phyloP scores from a whole-genome alignment of 2,888 invertebrate genomes.

The Andrena chrysosceles region DNA sequence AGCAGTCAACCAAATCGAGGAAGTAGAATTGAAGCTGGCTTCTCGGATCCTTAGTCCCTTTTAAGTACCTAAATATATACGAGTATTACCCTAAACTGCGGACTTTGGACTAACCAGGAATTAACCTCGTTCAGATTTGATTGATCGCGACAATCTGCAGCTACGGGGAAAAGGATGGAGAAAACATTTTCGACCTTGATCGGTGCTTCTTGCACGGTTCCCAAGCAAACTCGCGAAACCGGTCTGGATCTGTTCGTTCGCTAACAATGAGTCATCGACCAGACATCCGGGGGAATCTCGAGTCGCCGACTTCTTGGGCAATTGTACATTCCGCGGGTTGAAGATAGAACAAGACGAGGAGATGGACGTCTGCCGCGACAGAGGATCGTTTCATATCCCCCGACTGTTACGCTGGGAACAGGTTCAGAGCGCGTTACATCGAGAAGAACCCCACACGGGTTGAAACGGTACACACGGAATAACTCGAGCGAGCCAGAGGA shows the following conservation, averaged over 20 bases:
- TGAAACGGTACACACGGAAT: slow-evolving; percentile 28
- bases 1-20: neutral
- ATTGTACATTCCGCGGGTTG: slow-evolving; percentile 56
- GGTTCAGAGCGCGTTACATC: slow-evolving; percentile 48
- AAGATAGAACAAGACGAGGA: slow-evolving; percentile 35
- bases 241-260: slow-evolving; percentile 76
- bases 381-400: slow-evolving; percentile 23
- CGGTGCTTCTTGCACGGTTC: slow-evolving; percentile 31
- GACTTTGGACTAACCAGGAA: neutral
- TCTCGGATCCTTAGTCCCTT: no score
- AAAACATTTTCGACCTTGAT: slow-evolving; percentile 60
- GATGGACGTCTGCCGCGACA: slow-evolving; percentile 24
- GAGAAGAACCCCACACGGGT: slow-evolving; percentile 27
- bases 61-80: no score
- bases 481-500: slow-evolving; percentile 8
- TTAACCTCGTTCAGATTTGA: no score
- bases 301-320: slow-evolving; percentile 65
- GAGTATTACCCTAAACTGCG: no score
- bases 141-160: no score
- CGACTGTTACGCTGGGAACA: slow-evolving; percentile 34
- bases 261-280: slow-evolving; percentile 79
- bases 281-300: slow-evolving; percentile 64
- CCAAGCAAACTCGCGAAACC: slow-evolving; percentile 70
- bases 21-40: no score
- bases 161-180: no score